Evolutionary conservation across 2,797 vertebrate species (phyloP).

Genomic region (Scolopax bukidnonensis): DNA sequence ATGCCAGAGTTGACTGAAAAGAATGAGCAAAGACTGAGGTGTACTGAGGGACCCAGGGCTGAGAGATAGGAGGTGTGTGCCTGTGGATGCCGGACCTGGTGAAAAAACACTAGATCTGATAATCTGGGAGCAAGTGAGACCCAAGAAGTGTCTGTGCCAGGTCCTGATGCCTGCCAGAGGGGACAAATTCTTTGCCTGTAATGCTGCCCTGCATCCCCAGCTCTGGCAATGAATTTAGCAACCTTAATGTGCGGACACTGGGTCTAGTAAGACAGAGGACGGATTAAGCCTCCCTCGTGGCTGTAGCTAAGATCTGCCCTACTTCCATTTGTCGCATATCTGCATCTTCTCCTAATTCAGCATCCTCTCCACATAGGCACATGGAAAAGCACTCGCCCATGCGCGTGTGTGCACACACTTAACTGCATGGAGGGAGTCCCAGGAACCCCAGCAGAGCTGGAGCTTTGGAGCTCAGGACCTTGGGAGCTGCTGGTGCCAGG

Average conservation of each 20-base stretch:
- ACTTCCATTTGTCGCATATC: background rate
- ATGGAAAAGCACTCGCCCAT: background rate
- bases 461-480: background rate
- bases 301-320: background rate
- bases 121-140: background rate
- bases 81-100: background rate
- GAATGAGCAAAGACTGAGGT: background rate
- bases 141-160: background rate
- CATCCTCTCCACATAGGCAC: rapidly evolving
- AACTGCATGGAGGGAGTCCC: background rate
- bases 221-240: background rate
- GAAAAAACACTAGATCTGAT: background rate
- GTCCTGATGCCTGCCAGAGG: background rate
- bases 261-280: background rate
- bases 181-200: background rate
- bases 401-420: background rate
- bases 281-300: background rate
- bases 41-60: background rate
- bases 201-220: background rate
- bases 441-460: background rate
- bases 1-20: background rate
- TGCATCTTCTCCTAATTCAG: background rate
- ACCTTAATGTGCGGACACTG: background rate
- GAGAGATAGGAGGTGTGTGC: background rate
- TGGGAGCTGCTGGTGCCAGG: background rate